phyloP scores from a whole-genome alignment of 2,113 vertebrate genomes.

The Stegastes partitus region DNA sequence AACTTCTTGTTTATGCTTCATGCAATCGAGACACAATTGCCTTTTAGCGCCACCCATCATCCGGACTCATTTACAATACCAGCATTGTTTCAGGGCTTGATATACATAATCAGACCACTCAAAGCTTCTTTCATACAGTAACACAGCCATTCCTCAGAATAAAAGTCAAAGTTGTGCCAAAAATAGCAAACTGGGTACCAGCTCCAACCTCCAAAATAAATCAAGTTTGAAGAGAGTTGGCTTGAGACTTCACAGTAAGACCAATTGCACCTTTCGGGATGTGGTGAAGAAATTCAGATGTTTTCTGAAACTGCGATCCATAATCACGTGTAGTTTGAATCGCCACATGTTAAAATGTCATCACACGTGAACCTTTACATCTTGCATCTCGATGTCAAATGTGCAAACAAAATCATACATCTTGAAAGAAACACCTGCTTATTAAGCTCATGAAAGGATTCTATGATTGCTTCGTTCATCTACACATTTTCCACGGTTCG shows the following conservation, averaged over 20 bases:
- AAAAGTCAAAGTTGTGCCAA: slow-evolving; percentile 59
- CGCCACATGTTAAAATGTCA: slow-evolving; percentile 15
- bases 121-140: slow-evolving; percentile 48
- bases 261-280: slow-evolving; percentile 25
- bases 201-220: slow-evolving; percentile 64
- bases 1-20: slow-evolving; percentile 61
- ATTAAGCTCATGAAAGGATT: slow-evolving; percentile 18
- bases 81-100: slow-evolving; percentile 65
- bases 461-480: slow-evolving; percentile 24
- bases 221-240: slow-evolving; percentile 59
- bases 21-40: slow-evolving; percentile 32
- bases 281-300: slow-evolving; percentile 7
- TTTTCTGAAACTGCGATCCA: slow-evolving; percentile 8
- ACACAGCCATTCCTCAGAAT: slow-evolving; percentile 50
- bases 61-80: slow-evolving; percentile 66
- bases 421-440: neutral
- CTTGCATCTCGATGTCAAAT: neutral
- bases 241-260: slow-evolving; percentile 24
- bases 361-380: neutral
- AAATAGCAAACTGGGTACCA: slow-evolving; percentile 62
- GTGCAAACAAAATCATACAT: neutral
- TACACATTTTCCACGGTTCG: slow-evolving; percentile 13
- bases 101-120: slow-evolving; percentile 64
- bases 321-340: slow-evolving; percentile 10
- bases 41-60: slow-evolving; percentile 50